Percentiles rank a stretch among this genome's conserved stretches.
Evolutionary conservation across 2,797 vertebrate species (phyloP).

Genomic region (Betta splendens): DNA sequence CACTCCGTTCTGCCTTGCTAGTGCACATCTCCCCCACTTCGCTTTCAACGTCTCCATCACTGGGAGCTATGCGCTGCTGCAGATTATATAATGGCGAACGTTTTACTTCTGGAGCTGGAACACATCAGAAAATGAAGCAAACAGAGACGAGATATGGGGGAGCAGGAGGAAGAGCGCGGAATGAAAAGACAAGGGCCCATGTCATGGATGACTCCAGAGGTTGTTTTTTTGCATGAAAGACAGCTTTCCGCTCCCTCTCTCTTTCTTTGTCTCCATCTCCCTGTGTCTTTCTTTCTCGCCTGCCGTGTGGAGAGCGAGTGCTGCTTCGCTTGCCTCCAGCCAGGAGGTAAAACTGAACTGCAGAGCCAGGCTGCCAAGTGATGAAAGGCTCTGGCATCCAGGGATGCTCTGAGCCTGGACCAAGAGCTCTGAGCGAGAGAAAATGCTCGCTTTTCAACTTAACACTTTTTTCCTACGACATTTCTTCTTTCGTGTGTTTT

Average conservation of each 20-base stretch:
- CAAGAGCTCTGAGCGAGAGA: constrained; percentile 81
- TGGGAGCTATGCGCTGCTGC: constrained; percentile 70
- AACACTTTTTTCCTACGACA: constrained; percentile 73
- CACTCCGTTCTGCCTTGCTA: constrained; percentile 61
- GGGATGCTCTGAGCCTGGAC: constrained; percentile 81
- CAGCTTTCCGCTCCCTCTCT: constrained; percentile 57
- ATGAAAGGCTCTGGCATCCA: constrained; percentile 84
- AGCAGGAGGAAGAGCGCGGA: constrained; percentile 45
- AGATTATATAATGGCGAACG: constrained; percentile 80
- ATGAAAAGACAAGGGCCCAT: constrained; percentile 63
- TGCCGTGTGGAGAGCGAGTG: constrained; percentile 69
- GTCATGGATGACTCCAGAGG: constrained; percentile 78
- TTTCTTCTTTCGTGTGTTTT: constrained; percentile 59
- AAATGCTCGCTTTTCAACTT: constrained; percentile 82
- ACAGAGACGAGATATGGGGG: constrained; percentile 56
- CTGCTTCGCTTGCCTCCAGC: constrained; percentile 81
- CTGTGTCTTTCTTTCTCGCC: constrained; percentile 59
- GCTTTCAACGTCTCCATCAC: constrained; percentile 74
- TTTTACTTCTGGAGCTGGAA: constrained; percentile 72
- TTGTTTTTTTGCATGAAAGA: constrained; percentile 81
- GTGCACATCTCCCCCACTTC: constrained; percentile 64
- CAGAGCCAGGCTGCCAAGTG: constrained; percentile 81
- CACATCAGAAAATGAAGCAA: constrained; percentile 69
- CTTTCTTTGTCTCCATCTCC: constrained; percentile 60
- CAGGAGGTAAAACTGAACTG: constrained; percentile 83